Conservation (phyloP, 1,140 invertebrate genomes). For the Atta texana region DNA sequence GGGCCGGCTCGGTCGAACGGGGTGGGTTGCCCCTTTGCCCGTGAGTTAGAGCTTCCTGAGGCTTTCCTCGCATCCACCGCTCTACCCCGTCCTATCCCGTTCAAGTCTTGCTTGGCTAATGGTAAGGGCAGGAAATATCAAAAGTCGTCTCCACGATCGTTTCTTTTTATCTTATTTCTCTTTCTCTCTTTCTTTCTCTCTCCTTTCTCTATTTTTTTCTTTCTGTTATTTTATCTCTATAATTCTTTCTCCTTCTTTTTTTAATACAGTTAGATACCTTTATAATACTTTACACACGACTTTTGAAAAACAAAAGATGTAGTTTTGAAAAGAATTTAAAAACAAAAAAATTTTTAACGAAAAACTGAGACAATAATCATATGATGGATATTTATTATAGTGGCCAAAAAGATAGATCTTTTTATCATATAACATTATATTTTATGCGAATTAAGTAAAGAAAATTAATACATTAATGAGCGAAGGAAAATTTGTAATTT, state of each 20-base stretch:
- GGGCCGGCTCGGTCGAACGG: conserved; percentile 71
- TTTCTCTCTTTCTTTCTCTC: not conserved
- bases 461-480: not conserved
- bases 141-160: conserved; percentile 69
- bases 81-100: conserved; percentile 50
- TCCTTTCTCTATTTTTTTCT: not conserved
- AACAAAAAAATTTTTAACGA: not conserved
- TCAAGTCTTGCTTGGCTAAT: conserved; percentile 74
- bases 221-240: not conserved
- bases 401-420: not conserved
- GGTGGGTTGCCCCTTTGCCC: conserved; percentile 74
- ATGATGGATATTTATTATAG: not conserved
- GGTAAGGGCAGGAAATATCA: conserved; percentile 79
- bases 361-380: not conserved
- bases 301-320: not conserved
- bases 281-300: not conserved
- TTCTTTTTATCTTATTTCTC: conserved; percentile 50
- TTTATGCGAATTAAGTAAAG: not conserved
- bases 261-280: conserved; percentile 18
- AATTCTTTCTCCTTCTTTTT: not conserved
- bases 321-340: not conserved
- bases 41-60: conserved; percentile 83
- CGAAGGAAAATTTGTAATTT: not conserved
- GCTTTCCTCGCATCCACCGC: conserved; percentile 78
- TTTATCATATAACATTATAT: not conserved